A percentile compares a stretch with the other conserved stretches of the same genome.
phyloP scores from a whole-genome alignment of 2,888 invertebrate species.

The Amiota mariae region DNA sequence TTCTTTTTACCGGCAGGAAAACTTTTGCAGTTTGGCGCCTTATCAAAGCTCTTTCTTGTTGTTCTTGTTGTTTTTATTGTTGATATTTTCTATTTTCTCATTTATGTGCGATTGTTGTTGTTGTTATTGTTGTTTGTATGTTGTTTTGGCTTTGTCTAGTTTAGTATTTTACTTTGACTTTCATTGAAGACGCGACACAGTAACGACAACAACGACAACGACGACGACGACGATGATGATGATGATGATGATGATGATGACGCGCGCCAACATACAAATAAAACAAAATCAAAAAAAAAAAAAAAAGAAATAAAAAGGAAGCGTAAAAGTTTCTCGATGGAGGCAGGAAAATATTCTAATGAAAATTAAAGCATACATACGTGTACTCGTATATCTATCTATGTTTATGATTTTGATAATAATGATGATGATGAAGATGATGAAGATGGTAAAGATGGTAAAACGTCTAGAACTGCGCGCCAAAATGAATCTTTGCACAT shows the following conservation, averaged over 20 bases:
- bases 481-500: slow-evolving; percentile 9
- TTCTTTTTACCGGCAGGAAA: slow-evolving; percentile 32
- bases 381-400: background rate
- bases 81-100: slow-evolving; percentile 29
- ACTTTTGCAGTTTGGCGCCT: slow-evolving; percentile 40
- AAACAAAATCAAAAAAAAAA: slow-evolving; percentile 48
- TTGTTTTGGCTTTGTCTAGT: slow-evolving; percentile 61
- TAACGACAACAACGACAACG: slow-evolving; percentile 41
- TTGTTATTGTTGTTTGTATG: slow-evolving; percentile 40
- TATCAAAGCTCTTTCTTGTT: slow-evolving; percentile 50
- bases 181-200: slow-evolving; percentile 70
- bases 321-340: background rate
- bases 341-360: slow-evolving; percentile 46
- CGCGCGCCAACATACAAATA: slow-evolving; percentile 48
- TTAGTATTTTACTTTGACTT: slow-evolving; percentile 72
- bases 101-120: slow-evolving; percentile 16
- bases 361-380: slow-evolving; percentile 52
- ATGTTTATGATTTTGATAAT: too few species aligned
- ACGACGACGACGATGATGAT: too few species aligned
- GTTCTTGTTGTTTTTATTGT: slow-evolving; percentile 33
- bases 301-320: too few species aligned
- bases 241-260: too few species aligned
- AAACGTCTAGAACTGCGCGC: slow-evolving; percentile 2
- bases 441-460: background rate
- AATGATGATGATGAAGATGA: background rate